These are phyloP conservation scores for Cheiracanthium punctorium DNA, from an alignment of 2,888 invertebrate species.

Conservation along the genomic window DNA sequence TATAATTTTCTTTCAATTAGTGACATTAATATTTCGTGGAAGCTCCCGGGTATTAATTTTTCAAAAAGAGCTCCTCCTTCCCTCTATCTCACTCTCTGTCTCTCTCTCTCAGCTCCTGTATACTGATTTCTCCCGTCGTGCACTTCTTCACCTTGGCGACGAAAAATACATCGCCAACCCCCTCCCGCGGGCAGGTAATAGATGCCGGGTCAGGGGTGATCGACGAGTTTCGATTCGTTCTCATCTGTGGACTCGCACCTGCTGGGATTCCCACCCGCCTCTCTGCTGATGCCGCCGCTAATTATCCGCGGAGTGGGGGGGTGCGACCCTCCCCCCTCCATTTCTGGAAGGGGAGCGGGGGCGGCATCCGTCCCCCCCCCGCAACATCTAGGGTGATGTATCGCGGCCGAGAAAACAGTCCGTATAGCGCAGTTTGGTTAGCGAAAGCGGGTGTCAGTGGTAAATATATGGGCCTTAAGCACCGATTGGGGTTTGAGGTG, in stretches of 20 bases:
- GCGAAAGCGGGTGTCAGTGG: slow-evolving; percentile 29
- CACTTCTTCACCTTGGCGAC: slow-evolving; percentile 37
- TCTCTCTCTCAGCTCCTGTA: not conserved
- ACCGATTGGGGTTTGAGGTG: not conserved
- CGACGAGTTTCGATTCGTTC: slow-evolving; percentile 69
- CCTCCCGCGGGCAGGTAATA: slow-evolving; percentile 44
- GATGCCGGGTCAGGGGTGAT: slow-evolving; percentile 68
- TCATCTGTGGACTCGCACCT: slow-evolving; percentile 55
- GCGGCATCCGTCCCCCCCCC: not conserved
- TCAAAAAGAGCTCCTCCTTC: not conserved
- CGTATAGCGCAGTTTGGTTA: slow-evolving; percentile 60
- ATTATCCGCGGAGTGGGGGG: slow-evolving; percentile 54
- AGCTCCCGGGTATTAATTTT: not conserved
- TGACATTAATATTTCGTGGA: not conserved
- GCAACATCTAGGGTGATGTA: slow-evolving; percentile 40
- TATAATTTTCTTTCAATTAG: not conserved
- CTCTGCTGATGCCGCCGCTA: slow-evolving; percentile 57
- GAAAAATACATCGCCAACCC: slow-evolving; percentile 24
- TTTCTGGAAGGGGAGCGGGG: slow-evolving; percentile 27
- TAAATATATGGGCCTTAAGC: slow-evolving; percentile 3
- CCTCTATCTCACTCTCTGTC: no score
- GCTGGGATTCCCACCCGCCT: slow-evolving; percentile 36
- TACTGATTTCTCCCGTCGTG: not conserved
- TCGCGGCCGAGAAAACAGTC: slow-evolving; percentile 50
- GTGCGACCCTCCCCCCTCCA: slow-evolving; percentile 38